phyloP scores from a whole-genome alignment of 2,888 invertebrate species.

The Campoplex nolae region DNA sequence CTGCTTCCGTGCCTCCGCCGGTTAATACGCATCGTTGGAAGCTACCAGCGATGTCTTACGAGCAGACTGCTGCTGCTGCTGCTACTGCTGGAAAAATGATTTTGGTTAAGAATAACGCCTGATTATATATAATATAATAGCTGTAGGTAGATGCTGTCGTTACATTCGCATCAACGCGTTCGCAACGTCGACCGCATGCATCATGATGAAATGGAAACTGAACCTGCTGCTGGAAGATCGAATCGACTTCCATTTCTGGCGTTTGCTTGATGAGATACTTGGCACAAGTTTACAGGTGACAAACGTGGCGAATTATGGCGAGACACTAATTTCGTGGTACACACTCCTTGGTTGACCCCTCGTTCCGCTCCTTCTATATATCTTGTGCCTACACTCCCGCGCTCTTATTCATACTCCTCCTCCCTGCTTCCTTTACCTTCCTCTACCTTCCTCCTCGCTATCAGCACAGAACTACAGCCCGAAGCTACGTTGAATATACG shows the following conservation, averaged over 20 bases:
- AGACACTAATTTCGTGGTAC: conserved; percentile 56
- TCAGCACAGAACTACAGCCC: conserved; percentile 17
- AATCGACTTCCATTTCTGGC: conserved; percentile 41
- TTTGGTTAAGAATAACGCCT: not conserved
- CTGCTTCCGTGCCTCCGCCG: not conserved
- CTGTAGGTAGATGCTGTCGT: not conserved
- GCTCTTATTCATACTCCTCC: conserved; percentile 26
- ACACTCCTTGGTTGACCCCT: not conserved
- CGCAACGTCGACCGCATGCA: no score
- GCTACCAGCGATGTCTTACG: not conserved
- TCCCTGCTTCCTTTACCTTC: not conserved
- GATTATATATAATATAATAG: no score
- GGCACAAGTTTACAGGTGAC: conserved; percentile 30
- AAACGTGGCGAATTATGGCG: conserved; percentile 57
- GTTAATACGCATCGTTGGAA: conserved; percentile 19
- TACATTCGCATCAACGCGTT: not conserved
- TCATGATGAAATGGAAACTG: no score
- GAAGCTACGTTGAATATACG: conserved; percentile 41
- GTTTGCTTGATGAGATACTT: conserved; percentile 36
- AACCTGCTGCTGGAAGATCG: conserved; percentile 2
- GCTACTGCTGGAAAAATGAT: not conserved
- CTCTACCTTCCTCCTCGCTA: not conserved
- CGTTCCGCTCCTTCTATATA: not conserved
- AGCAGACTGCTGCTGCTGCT: no score
- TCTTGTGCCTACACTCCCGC: conserved; percentile 13